These are phyloP conservation scores for Stratiomys singularior DNA, from an alignment of 2,888 invertebrate species.

Conservation along the genomic window DNA sequence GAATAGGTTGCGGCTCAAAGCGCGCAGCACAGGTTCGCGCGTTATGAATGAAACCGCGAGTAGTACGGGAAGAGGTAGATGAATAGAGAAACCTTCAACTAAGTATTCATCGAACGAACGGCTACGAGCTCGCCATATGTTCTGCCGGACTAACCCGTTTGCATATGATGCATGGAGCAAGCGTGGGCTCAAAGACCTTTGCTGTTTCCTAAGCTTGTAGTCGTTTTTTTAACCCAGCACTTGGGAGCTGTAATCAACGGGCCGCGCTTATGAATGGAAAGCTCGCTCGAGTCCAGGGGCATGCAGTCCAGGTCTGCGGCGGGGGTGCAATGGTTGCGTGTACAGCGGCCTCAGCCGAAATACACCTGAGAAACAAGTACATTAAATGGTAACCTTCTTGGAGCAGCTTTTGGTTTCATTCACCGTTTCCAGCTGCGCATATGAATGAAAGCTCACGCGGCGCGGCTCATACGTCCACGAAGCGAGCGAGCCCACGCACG, in stretches of 20 bases:
- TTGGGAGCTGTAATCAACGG: neutral
- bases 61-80: neutral
- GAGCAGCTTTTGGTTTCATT: no score
- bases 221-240: neutral
- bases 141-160: constrained; percentile 7
- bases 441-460: no score
- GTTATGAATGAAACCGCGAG: neutral
- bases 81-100: constrained; percentile 14
- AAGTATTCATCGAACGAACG: neutral
- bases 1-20: neutral
- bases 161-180: neutral
- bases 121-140: constrained; percentile 13
- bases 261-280: constrained; percentile 4
- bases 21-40: neutral
- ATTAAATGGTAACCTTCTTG: no score
- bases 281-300: neutral
- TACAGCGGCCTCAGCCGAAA: no score
- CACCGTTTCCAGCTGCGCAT: no score
- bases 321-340: no score
- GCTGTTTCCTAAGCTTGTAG: constrained; percentile 3
- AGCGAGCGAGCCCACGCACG: no score
- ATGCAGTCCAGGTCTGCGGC: no score
- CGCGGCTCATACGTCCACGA: no score
- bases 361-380: no score
- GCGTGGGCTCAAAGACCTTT: constrained; percentile 25